Conservation (phyloP, 2,888 invertebrate species). For the Arge pagana region DNA sequence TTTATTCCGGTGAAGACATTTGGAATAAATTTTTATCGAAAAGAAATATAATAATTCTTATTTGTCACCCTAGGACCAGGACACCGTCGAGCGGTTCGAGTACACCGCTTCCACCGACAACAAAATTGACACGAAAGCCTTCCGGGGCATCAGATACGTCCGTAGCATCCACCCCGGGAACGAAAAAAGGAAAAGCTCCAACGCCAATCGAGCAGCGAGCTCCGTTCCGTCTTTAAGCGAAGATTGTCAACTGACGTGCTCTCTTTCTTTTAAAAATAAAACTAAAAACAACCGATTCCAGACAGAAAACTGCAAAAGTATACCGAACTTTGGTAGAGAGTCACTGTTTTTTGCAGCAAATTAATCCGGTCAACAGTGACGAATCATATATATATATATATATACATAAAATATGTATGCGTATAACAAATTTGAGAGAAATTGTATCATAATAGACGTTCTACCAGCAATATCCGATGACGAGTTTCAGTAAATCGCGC, state of each 20-base stretch:
- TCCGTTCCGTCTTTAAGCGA: slow-evolving; percentile 55
- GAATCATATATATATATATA: neutral
- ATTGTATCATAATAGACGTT: slow-evolving; percentile 7
- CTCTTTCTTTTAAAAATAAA: slow-evolving; percentile 4
- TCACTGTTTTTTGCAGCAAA: too few relatives aligned
- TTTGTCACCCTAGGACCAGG: slow-evolving; percentile 68
- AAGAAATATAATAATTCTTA: too few relatives aligned
- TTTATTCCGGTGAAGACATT: too few relatives aligned
- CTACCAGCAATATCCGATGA: too few relatives aligned
- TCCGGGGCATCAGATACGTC: slow-evolving; percentile 73
- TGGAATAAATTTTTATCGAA: too few relatives aligned
- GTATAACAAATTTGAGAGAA: too few relatives aligned
- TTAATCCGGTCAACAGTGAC: too few relatives aligned
- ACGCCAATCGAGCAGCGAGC: slow-evolving; percentile 57
- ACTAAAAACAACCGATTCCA: slow-evolving; percentile 5
- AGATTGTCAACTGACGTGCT: slow-evolving; percentile 10
- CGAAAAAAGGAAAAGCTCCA: slow-evolving; percentile 54
- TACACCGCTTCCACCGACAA: slow-evolving; percentile 70
- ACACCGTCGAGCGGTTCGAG: slow-evolving; percentile 76
- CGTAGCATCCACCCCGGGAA: slow-evolving; percentile 62
- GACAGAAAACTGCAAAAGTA: slow-evolving; percentile 4
- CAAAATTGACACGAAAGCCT: slow-evolving; percentile 68
- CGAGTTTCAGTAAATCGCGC: too few relatives aligned
- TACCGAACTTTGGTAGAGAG: slow-evolving; percentile 2
- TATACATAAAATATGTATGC: too few relatives aligned